phyloP scores from a whole-genome alignment of 1,140 invertebrate genomes.

The Heliconius hermathena region DNA sequence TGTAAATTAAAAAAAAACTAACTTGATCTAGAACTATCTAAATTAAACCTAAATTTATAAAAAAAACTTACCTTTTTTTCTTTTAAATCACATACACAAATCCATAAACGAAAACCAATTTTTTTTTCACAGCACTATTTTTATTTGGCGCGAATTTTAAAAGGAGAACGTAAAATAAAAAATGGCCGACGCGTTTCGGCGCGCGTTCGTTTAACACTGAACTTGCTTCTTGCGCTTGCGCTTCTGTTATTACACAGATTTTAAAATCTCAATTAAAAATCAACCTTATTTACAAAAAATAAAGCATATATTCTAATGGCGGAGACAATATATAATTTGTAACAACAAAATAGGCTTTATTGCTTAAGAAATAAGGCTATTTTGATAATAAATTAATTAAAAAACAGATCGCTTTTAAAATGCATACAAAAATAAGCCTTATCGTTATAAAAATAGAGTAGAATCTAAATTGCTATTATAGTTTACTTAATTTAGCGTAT shows the following conservation, averaged over 20 bases:
- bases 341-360: slow-evolving; percentile 4
- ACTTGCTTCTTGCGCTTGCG: slow-evolving; percentile 47
- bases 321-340: not conserved
- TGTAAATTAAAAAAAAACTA: slow-evolving; percentile 14
- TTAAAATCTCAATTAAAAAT: not conserved
- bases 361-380: slow-evolving; percentile 4
- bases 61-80: slow-evolving; percentile 19
- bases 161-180: slow-evolving; percentile 24
- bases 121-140: slow-evolving; percentile 28
- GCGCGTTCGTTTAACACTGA: slow-evolving; percentile 61
- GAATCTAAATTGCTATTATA: not conserved
- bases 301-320: not conserved
- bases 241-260: not conserved
- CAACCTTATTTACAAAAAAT: not conserved
- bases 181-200: slow-evolving; percentile 43
- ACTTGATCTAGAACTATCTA: not conserved
- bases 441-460: not conserved
- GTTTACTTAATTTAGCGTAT: slow-evolving; percentile 34
- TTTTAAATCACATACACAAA: slow-evolving; percentile 27
- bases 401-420: not conserved
- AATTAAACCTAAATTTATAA: not conserved
- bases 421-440: not conserved
- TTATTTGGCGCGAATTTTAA: slow-evolving; percentile 39
- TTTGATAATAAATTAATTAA: slow-evolving; percentile 2
- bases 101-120: slow-evolving; percentile 37